These are phyloP conservation scores for Aleiodes leptofemur DNA, from an alignment of 2,888 invertebrate species.

Conservation along the genomic window DNA sequence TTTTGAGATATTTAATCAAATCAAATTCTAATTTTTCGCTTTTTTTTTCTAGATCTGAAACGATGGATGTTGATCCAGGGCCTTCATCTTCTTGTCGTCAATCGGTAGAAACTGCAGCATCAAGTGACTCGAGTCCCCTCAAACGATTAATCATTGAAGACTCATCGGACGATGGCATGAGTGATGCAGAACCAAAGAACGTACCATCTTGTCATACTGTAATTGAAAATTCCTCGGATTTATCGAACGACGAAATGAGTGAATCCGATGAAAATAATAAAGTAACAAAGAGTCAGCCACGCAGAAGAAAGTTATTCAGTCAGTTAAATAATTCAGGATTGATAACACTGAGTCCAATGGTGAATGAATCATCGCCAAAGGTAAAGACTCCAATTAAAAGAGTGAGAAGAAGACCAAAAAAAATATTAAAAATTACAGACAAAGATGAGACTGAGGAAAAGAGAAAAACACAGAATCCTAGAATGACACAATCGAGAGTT, in stretches of 20 bases:
- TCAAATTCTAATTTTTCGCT: slow-evolving; percentile 11
- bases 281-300: slow-evolving; percentile 12
- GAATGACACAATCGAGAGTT: slow-evolving; percentile 7
- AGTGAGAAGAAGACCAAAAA: background rate
- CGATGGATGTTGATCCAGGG: slow-evolving; percentile 5
- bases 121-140: slow-evolving; percentile 23
- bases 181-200: slow-evolving; percentile 16
- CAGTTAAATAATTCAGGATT: slow-evolving; percentile 58
- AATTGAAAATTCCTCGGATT: slow-evolving; percentile 55
- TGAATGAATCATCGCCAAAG: slow-evolving; percentile 41
- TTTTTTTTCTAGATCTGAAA: background rate
- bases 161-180: slow-evolving; percentile 44
- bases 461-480: slow-evolving; percentile 12
- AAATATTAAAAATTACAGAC: slow-evolving; percentile 6
- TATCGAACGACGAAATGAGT: slow-evolving; percentile 44
- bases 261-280: slow-evolving; percentile 29
- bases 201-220: slow-evolving; percentile 28
- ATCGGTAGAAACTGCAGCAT: slow-evolving; percentile 31
- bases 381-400: slow-evolving; percentile 4
- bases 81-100: slow-evolving; percentile 20
- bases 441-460: slow-evolving; percentile 29
- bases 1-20: too few relatives aligned
- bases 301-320: slow-evolving; percentile 62
- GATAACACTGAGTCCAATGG: slow-evolving; percentile 62
- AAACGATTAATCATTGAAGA: slow-evolving; percentile 45